A percentile compares a stretch with the other conserved stretches of the same genome.
These are phyloP conservation scores for Leguminivora glycinivorella DNA, from an alignment of 1,140 invertebrate genomes.

Conservation along the genomic window DNA sequence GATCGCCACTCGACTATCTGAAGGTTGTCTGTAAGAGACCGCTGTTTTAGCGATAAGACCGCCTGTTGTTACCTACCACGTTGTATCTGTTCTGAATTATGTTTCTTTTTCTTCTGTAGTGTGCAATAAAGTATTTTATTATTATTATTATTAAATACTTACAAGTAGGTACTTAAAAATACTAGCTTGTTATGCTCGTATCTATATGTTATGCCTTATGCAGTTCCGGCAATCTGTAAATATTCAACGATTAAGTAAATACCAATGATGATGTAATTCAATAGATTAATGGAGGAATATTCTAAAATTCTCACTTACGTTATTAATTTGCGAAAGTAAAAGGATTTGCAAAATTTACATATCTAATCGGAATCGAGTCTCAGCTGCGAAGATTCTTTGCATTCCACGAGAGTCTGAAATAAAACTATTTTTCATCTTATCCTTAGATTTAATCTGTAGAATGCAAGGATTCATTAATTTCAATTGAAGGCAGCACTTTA, in stretches of 20 bases:
- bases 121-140: too few species aligned
- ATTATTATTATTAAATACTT: too few species aligned
- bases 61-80: too few species aligned
- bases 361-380: slow-evolving; percentile 1
- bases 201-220: neutral
- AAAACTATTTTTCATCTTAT: slow-evolving; percentile 1
- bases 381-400: neutral
- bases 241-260: neutral
- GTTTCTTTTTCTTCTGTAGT: too few species aligned
- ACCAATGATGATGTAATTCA: neutral
- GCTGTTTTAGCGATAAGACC: too few species aligned
- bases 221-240: neutral
- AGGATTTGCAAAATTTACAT: slow-evolving; percentile 10
- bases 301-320: slow-evolving; percentile 12
- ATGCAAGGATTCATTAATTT: slow-evolving; percentile 9
- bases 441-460: neutral
- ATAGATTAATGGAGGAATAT: neutral
- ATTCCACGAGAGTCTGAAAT: neutral
- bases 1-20: too few species aligned
- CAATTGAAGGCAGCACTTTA: neutral
- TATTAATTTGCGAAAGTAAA: slow-evolving; percentile 13
- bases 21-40: too few species aligned
- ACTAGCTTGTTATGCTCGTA: neutral
- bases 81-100: too few species aligned
- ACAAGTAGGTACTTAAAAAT: too few species aligned